Evolutionary conservation across 2,113 vertebrate species (phyloP).

Genomic region (Saccopteryx leptura): DNA sequence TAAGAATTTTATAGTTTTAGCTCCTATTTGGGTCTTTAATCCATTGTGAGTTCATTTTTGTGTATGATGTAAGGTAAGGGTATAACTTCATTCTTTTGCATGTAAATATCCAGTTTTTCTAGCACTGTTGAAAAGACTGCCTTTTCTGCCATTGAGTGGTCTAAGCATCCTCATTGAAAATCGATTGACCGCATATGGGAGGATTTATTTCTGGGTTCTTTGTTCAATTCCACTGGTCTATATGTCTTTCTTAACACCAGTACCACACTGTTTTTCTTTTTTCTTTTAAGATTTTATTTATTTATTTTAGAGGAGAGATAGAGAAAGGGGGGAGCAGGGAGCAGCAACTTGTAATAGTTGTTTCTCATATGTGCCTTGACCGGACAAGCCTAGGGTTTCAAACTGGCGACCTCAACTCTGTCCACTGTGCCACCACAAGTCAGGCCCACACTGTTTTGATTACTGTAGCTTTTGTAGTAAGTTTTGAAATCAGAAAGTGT

Average conservation of each 20-base stretch:
- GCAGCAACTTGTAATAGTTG: too few species aligned
- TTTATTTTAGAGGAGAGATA: too few species aligned
- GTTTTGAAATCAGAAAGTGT: conserved; percentile 54
- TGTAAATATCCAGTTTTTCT: conserved; percentile 31
- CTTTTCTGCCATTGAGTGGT: conserved; percentile 27
- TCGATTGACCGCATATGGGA: background rate
- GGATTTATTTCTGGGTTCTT: background rate
- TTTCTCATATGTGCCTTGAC: too few species aligned
- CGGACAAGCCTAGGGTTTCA: too few species aligned
- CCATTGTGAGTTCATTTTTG: conserved; percentile 43
- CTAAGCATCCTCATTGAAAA: conserved; percentile 22
- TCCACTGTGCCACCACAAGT: too few species aligned
- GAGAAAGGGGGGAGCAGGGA: too few species aligned
- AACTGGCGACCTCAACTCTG: too few species aligned
- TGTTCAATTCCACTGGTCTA: background rate
- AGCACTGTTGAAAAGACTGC: conserved; percentile 5
- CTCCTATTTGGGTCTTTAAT: conserved; percentile 30
- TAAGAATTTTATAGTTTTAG: conserved; percentile 39
- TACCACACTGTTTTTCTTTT: background rate
- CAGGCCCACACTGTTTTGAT: background rate
- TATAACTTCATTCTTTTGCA: background rate
- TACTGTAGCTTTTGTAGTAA: conserved; percentile 41
- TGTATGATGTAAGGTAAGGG: background rate
- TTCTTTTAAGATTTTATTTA: too few species aligned
- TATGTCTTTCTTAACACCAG: background rate